A percentile compares a stretch with the other conserved stretches of the same genome.
These are phyloP conservation scores for Ennomos erosarius DNA, from an alignment of 2,888 invertebrate genomes.

Conservation along the genomic window DNA sequence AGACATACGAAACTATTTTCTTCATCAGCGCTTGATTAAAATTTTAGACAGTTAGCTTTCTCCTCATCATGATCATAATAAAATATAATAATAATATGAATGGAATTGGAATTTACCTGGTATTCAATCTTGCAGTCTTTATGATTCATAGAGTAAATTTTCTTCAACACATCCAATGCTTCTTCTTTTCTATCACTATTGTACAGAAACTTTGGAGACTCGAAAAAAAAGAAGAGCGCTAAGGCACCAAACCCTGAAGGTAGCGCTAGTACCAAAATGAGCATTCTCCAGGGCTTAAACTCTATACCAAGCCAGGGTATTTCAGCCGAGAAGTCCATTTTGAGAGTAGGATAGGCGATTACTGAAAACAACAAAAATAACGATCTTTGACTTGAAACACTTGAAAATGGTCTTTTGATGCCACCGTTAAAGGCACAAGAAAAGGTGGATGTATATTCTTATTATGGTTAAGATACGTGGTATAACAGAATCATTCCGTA, in stretches of 20 bases:
- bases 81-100: too few relatives aligned
- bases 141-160: slow-evolving; percentile 69
- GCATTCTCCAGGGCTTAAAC: slow-evolving; percentile 90
- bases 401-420: too few relatives aligned
- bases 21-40: too few relatives aligned
- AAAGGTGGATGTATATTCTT: too few relatives aligned
- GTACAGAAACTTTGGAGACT: slow-evolving; percentile 91
- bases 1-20: too few relatives aligned
- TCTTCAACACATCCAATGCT: slow-evolving; percentile 81
- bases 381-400: too few relatives aligned
- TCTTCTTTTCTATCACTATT: slow-evolving; percentile 86
- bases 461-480: too few relatives aligned
- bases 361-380: slow-evolving; percentile 66
- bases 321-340: slow-evolving; percentile 73
- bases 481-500: too few relatives aligned
- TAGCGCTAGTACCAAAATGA: slow-evolving; percentile 81
- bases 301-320: slow-evolving; percentile 77
- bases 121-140: slow-evolving; percentile 56
- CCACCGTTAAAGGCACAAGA: too few relatives aligned
- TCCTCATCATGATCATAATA: too few relatives aligned
- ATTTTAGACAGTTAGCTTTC: too few relatives aligned
- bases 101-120: slow-evolving; percentile 49
- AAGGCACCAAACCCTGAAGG: slow-evolving; percentile 83
- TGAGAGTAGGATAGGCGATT: slow-evolving; percentile 88
- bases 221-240: slow-evolving; percentile 87